phyloP scores from a whole-genome alignment of 2,113 vertebrate species.

The Cepphus grylle region DNA sequence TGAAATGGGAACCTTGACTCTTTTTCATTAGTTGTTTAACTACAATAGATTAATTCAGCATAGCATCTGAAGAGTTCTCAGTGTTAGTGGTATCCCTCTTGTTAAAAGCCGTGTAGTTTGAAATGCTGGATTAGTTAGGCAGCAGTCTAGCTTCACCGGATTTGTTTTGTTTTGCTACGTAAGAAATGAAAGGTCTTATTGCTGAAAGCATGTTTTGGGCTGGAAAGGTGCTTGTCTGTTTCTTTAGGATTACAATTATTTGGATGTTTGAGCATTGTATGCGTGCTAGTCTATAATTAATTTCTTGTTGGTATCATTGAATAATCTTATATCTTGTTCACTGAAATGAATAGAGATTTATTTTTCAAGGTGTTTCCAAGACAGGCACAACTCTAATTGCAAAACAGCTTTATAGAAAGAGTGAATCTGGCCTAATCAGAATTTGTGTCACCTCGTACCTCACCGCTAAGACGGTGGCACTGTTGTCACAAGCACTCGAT shows the following conservation, averaged over 20 bases:
- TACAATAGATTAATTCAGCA: not conserved
- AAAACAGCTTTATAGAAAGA: not conserved
- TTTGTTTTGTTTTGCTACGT: not conserved
- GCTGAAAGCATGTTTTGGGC: not conserved
- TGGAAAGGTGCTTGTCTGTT: not conserved
- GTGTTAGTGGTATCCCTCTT: not conserved
- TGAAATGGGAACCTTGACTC: not conserved
- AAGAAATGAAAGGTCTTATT: not conserved
- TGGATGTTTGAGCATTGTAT: not conserved
- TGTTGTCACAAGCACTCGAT: rapidly evolving
- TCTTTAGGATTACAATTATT: not conserved
- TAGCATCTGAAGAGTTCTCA: not conserved
- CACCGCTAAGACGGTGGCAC: not conserved
- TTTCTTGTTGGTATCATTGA: not conserved
- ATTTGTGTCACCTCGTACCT: not conserved
- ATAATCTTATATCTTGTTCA: not conserved
- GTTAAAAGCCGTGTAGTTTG: not conserved
- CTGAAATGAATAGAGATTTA: not conserved
- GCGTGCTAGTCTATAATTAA: not conserved
- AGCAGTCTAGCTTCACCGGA: not conserved
- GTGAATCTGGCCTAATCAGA: not conserved
- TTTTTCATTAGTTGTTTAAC: not conserved
- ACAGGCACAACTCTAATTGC: not conserved
- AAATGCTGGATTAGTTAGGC: not conserved
- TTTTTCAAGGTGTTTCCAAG: not conserved